phyloP scores from a whole-genome alignment of 92 coral and sea anemone genomes.

The Porites evermanni region DNA sequence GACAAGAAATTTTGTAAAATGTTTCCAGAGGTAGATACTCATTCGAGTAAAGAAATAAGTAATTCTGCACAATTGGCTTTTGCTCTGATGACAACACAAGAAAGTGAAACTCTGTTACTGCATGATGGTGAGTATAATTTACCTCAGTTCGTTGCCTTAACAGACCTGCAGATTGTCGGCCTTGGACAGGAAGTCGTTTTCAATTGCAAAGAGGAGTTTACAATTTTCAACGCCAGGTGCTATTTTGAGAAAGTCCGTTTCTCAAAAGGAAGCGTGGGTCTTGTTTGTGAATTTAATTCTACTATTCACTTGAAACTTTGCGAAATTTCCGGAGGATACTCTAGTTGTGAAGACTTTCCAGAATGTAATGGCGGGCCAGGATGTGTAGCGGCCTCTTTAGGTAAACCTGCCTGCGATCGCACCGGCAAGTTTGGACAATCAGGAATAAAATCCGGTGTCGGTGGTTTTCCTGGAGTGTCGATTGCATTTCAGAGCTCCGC shows the following conservation, averaged over 20 bases:
- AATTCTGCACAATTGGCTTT: constrained; percentile 46
- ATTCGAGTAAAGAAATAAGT: constrained; percentile 10
- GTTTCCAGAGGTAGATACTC: constrained; percentile 45
- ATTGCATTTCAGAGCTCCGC: constrained; percentile 27
- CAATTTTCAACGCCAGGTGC: not conserved
- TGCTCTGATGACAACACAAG: constrained; percentile 9
- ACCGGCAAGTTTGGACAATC: constrained; percentile 59
- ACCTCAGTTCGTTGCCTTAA: not conserved
- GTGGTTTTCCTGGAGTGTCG: constrained; percentile 57
- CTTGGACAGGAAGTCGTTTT: constrained; percentile 40
- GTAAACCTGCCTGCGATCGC: constrained; percentile 62
- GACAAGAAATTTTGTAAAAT: constrained; percentile 29
- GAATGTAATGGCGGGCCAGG: constrained; percentile 83
- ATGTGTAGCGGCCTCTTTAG: constrained; percentile 58
- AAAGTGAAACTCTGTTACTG: constrained; percentile 50
- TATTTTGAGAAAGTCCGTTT: constrained; percentile 68
- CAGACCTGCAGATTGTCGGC: constrained; percentile 57
- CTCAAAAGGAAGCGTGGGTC: constrained; percentile 38
- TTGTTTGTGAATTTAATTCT: constrained; percentile 15
- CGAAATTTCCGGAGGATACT: constrained; percentile 63
- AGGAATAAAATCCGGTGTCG: constrained; percentile 21
- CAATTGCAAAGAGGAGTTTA: not conserved
- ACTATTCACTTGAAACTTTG: constrained; percentile 43
- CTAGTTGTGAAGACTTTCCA: constrained; percentile 78
- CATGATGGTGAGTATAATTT: constrained; percentile 63